A percentile compares a stretch with the other conserved stretches of the same genome.
Evolutionary conservation across 2,113 vertebrate species (phyloP).

Genomic region (Chamaea fasciata): DNA sequence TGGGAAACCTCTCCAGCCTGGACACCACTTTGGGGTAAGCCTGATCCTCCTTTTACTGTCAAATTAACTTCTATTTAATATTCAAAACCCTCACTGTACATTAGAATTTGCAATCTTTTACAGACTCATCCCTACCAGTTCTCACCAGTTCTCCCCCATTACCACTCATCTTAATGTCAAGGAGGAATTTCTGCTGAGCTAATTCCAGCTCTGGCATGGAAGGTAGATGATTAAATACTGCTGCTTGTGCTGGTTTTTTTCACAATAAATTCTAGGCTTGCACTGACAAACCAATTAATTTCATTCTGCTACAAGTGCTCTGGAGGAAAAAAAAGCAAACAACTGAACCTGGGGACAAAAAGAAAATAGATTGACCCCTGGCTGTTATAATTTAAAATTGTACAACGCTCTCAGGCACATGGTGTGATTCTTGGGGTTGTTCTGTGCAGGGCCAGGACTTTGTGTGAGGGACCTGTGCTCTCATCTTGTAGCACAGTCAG

Average conservation of each 20-base stretch:
- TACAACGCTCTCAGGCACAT: rapidly evolving
- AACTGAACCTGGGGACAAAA: background rate
- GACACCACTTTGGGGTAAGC: background rate
- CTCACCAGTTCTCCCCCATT: background rate
- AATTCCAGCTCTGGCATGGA: background rate
- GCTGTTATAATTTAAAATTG: background rate
- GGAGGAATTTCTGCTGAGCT: background rate
- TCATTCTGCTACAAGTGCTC: background rate
- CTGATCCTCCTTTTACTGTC: background rate
- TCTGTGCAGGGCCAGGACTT: background rate
- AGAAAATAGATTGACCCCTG: background rate
- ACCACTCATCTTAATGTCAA: background rate
- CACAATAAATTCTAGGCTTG: background rate
- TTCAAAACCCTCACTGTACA: rapidly evolving
- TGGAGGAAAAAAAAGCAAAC: rapidly evolving
- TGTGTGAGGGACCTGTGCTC: background rate
- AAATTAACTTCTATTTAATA: background rate
- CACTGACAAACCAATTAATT: background rate
- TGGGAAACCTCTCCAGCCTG: background rate
- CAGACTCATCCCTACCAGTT: background rate
- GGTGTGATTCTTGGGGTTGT: background rate
- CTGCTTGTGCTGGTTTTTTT: background rate
- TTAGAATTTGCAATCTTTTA: background rate
- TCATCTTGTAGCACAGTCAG: background rate
- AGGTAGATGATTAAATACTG: background rate